Evolutionary conservation across 2,888 invertebrate genomes (phyloP).

Genomic region (Itoplectis maculator): DNA sequence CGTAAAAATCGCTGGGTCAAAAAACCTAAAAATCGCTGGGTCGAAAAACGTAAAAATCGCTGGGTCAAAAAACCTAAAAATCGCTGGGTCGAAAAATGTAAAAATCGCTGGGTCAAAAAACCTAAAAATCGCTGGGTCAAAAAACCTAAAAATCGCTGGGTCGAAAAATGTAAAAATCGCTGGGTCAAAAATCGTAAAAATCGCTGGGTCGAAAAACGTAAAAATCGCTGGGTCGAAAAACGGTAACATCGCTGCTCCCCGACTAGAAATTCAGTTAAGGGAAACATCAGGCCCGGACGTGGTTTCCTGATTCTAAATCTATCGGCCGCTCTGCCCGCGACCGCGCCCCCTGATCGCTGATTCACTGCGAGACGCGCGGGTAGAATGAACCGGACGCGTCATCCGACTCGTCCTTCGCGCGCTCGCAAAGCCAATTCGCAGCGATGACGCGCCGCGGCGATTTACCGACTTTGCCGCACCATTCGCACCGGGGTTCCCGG

Average conservation of each 20-base stretch:
- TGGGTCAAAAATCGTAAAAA: not conserved
- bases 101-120: constrained; percentile 2
- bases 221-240: no score
- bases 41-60: constrained; percentile 3
- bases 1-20: no score
- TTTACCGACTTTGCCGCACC: no score
- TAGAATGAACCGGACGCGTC: constrained; percentile 10
- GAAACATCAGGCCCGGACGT: no score
- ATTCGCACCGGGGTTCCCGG: constrained; percentile 5
- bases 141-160: constrained; percentile 11
- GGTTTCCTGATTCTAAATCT: no score
- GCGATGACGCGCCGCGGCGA: not conserved
- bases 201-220: not conserved
- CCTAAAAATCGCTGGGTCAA: not conserved
- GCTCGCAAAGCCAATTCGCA: constrained; percentile 9
- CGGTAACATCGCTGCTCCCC: no score
- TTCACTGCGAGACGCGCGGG: not conserved
- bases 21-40: no score
- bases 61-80: no score
- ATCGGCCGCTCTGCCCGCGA: no score
- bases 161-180: constrained; percentile 2
- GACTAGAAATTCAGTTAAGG: no score
- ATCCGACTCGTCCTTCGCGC: constrained; percentile 11
- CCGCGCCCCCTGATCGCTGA: constrained; percentile 36
- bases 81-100: not conserved